Conservation (phyloP, 1,140 invertebrate genomes). For the Drosophila nigrodunni region DNA sequence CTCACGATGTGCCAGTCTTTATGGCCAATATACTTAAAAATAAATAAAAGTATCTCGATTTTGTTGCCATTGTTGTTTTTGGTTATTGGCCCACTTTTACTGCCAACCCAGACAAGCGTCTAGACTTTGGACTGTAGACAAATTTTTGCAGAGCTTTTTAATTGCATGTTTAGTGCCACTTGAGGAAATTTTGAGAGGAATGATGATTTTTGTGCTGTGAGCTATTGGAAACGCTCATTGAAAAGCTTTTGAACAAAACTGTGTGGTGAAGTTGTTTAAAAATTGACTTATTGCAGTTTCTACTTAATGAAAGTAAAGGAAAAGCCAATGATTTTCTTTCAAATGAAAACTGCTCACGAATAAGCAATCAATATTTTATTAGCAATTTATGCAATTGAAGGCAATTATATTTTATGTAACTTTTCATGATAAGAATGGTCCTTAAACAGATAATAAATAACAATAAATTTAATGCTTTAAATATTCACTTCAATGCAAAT, state of each 20-base stretch:
- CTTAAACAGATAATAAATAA: too few species aligned
- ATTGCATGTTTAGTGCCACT: conserved; percentile 67
- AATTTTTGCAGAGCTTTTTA: conserved; percentile 57
- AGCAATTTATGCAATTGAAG: too few species aligned
- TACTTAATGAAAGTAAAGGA: too few species aligned
- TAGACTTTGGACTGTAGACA: conserved; percentile 43
- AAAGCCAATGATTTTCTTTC: not conserved
- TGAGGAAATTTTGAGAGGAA: conserved; percentile 37
- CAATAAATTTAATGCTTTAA: too few species aligned
- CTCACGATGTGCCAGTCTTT: conserved; percentile 49
- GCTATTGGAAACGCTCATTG: conserved; percentile 36
- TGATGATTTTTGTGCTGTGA: conserved; percentile 16
- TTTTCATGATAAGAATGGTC: too few species aligned
- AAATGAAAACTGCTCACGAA: not conserved
- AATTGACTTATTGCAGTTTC: not conserved
- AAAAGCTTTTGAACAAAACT: conserved; percentile 10
- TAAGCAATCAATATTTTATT: too few species aligned
- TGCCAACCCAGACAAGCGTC: conserved; percentile 49
- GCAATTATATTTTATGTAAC: too few species aligned
- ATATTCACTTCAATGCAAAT: too few species aligned
- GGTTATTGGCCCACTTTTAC: conserved; percentile 44
- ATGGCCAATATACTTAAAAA: conserved; percentile 59
- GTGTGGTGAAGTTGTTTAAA: not conserved
- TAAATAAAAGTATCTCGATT: conserved; percentile 11
- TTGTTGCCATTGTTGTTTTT: conserved; percentile 20